These are phyloP conservation scores for Habrosyne pyritoides DNA, from an alignment of 2,888 invertebrate genomes.

Conservation along the genomic window DNA sequence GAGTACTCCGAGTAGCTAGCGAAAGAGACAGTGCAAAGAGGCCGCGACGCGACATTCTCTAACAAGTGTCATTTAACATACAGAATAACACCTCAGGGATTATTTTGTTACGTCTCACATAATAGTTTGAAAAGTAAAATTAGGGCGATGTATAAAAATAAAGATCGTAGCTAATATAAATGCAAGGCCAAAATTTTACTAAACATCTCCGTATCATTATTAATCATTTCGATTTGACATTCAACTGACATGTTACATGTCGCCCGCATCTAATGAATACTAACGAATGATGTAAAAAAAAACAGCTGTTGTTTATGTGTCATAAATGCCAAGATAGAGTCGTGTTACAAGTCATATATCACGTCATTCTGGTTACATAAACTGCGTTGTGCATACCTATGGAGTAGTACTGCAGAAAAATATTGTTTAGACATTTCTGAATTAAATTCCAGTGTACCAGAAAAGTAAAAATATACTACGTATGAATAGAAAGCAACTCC, in stretches of 20 bases:
- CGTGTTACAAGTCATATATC: constrained; percentile 3
- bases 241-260: constrained; percentile 21
- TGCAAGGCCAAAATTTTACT: background rate
- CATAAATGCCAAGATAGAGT: constrained; percentile 10
- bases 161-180: background rate
- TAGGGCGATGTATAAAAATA: no score
- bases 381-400: background rate
- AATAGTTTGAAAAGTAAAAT: no score
- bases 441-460: no score
- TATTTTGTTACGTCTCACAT: no score
- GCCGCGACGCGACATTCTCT: no score
- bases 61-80: no score
- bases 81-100: no score
- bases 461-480: no score
- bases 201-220: constrained; percentile 7
- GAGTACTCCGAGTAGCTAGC: no score
- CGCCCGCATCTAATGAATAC: constrained; percentile 28
- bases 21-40: no score
- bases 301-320: constrained; percentile 33
- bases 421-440: background rate
- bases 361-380: background rate
- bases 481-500: no score
- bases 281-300: constrained; percentile 21
- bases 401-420: background rate
- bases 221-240: constrained; percentile 20